Conservation (phyloP, 2,888 invertebrate genomes). For the Eupithecia exiguata region DNA sequence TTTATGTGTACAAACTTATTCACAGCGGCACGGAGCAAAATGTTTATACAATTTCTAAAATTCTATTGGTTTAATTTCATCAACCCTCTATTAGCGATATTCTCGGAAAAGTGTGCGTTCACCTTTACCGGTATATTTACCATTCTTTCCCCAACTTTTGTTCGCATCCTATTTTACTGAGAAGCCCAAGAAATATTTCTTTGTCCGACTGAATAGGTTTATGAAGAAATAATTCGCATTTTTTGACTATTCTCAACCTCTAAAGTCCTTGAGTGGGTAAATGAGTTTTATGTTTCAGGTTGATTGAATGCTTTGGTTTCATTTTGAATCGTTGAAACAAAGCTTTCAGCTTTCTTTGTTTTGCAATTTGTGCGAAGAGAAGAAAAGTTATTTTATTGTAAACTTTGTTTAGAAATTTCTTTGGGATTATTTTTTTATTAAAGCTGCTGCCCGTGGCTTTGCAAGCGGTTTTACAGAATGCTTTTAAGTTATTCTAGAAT, state of each 20-base stretch:
- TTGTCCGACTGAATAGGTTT: constrained; percentile 36
- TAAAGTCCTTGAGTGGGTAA: constrained; percentile 36
- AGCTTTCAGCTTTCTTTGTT: constrained; percentile 30
- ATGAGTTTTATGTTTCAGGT: constrained; percentile 40
- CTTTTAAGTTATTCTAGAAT: too few relatives aligned
- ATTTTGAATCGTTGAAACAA: constrained; percentile 22
- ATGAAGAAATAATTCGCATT: constrained; percentile 38
- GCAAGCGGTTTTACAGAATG: neutral
- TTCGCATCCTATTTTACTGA: constrained; percentile 29
- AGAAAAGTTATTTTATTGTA: constrained; percentile 5
- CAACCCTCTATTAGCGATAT: neutral
- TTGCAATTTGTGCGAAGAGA: constrained; percentile 11
- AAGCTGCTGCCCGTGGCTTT: neutral
- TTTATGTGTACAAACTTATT: neutral
- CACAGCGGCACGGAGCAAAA: neutral
- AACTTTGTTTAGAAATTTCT: neutral
- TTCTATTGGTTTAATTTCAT: neutral
- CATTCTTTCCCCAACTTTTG: constrained; percentile 5
- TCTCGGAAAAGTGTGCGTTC: neutral
- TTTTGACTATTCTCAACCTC: constrained; percentile 31
- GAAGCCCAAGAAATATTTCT: constrained; percentile 38
- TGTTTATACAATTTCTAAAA: neutral
- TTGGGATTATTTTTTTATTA: neutral
- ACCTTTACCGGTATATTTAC: neutral
- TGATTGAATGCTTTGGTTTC: constrained; percentile 40